Evolutionary conservation across 2,888 invertebrate species (phyloP), one percentile per base, ranked within the genome.

Genomic region (Allophyes oxyacanthae): DNA sequence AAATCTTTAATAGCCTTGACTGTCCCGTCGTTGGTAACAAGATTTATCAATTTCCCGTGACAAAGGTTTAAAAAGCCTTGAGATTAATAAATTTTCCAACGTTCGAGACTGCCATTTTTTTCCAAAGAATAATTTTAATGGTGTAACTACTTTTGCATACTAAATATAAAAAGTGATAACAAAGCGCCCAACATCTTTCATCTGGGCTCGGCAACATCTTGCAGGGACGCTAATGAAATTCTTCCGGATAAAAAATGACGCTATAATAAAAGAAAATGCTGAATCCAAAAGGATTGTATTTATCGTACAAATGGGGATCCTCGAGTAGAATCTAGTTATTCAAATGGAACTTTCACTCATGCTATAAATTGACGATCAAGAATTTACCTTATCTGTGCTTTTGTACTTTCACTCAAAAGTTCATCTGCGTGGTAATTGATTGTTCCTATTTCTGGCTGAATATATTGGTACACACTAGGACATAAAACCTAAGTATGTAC

Each of bases 181-280:
- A 62, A 72, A 72, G 50, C 53, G 44, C 43, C 52, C 45, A 52
- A 33, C 48, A 62, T 70, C 55, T 59, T 66, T 70, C 50, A 65
- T 59, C 48, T 43, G 44, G 40, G 54, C 49, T 43, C 41, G 65
- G 74, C 59, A 78, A 73, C 75, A 79, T 73, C 70, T 79, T 73
- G 78, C 58, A 42, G 62, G 45, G 72, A 69, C 73, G 64, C 54
- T 78, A 81, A 79, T 80, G 73, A 81, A 80, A 81, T 76, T 78
- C 71, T 77, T 70, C 65, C 58, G 54, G 56, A 65, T 70, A 74
- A 74, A 70, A 76, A 76, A 76, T 67, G 37, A 66, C 58, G 61
- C 44, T 36, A 50, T 62, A 54, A 51, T 42, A 55, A 54, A 58
- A 64, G 61, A 54, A 28, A 28, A 28, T 6, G 51, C 41, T 36